Base-by-base conservation (phyloP, 2,113 vertebrate species). In the Tricholaema leucomelas region DNA sequence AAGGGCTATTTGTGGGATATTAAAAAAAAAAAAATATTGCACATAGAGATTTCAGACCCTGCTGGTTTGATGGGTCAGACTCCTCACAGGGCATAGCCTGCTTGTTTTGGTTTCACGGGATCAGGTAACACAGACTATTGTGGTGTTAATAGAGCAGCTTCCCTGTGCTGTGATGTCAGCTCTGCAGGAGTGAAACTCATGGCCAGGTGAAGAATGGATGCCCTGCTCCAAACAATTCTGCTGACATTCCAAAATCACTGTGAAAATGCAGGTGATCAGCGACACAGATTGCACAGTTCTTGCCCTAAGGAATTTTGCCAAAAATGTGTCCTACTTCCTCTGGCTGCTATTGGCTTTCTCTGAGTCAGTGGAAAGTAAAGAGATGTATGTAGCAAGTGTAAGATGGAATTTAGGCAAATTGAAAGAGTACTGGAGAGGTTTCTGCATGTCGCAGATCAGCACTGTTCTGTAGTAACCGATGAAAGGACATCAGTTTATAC, bases 1-100 rank as follows among this genome's bases (percentile, higher is more conserved):
- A 35, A 73, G 59, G 24, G 12, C n/a, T 86, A 11, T 21, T 82
- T 0, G 0, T 0, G 1, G 16, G 38, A 58, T 84, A 5, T 33
- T 69, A n/a, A n/a, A 72, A n/a, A n/a, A 72, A n/a, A n/a, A n/a
- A n/a, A 44, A 66, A 31, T 50, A 36, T 5, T 70, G 44, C 40
- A 28, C 12, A 18, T 9, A n/a, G 2, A 8, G 20, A 15, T 19
- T 15, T 75, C 17, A 48, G 27, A 28, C 5, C 8, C 25, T 64
- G 24, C 5, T 61, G 38, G 20, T 48, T 54, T 50, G 50, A 44
- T 28, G 59, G 31, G 21, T 35, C 27, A 28, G 11, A 35, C 18
- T 76, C 31, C 46, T 48, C 42, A 56, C 11, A 46, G 54, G 28
- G 4, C 46, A 23, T 12, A 50, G 12, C 23, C 48, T 25, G 12